Evolutionary conservation across 2,797 vertebrate genomes (phyloP).

Genomic region (Fistularia commersonii): DNA sequence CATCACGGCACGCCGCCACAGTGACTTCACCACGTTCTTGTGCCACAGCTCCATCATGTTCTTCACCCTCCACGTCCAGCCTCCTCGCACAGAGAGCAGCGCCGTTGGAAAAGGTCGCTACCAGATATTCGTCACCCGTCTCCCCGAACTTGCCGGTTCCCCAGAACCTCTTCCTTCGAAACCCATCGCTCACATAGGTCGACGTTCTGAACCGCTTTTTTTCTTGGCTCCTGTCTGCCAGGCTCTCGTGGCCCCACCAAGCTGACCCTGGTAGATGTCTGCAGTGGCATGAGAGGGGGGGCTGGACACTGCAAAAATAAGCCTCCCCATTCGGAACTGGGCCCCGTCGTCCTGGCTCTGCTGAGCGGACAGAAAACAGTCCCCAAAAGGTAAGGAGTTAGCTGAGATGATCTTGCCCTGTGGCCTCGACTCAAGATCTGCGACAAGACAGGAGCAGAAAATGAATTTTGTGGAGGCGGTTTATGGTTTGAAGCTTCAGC

Average conservation of each 20-base stretch:
- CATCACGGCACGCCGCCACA: constrained; percentile 83
- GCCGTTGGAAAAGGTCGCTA: constrained; percentile 85
- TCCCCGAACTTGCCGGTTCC: not conserved
- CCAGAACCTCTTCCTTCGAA: not conserved
- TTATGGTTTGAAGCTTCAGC: too few species aligned
- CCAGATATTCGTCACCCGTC: constrained; percentile 45
- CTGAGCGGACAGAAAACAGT: constrained; percentile 91
- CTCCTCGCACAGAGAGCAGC: constrained; percentile 91
- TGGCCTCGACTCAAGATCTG: too few species aligned
- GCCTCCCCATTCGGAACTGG: constrained; percentile 86
- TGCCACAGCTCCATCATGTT: constrained; percentile 94
- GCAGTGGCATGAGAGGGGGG: constrained; percentile 86
- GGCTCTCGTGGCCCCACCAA: constrained; percentile 89
- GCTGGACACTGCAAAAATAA: constrained; percentile 75
- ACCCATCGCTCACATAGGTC: not conserved
- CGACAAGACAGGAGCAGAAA: too few species aligned
- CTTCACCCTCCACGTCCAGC: constrained; percentile 93
- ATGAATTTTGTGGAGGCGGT: too few species aligned
- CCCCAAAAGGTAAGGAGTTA: constrained; percentile 85
- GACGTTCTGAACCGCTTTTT: not conserved
- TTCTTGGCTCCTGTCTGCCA: constrained; percentile 55
- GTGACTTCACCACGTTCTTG: constrained; percentile 73
- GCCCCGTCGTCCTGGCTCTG: constrained; percentile 87
- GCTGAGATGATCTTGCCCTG: not conserved
- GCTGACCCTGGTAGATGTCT: constrained; percentile 93